A percentile compares a stretch with the other conserved stretches of the same genome.
phyloP scores from a whole-genome alignment of 2,113 vertebrate genomes.

The Rhinolophus sinicus region DNA sequence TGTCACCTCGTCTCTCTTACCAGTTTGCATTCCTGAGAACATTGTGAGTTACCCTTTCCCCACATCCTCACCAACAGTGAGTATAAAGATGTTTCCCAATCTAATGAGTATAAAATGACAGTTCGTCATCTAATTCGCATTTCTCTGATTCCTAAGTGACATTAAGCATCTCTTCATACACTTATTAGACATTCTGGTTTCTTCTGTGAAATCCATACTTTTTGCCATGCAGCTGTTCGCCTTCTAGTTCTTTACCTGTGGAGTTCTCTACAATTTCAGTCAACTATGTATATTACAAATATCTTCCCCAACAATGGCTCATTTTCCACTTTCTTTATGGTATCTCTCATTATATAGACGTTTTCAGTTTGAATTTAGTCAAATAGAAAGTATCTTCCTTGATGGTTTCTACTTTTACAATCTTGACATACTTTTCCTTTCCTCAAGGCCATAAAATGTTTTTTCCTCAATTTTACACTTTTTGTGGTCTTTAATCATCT shows the following conservation, averaged over 20 bases:
- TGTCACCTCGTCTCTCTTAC: background rate
- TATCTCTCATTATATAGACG: background rate
- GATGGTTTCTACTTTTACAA: background rate
- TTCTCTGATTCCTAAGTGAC: background rate
- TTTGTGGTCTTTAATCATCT: background rate
- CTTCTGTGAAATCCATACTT: background rate
- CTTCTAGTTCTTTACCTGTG: background rate
- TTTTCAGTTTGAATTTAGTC: background rate
- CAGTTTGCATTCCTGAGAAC: background rate
- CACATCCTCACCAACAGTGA: background rate
- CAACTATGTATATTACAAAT: background rate
- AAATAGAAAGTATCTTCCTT: background rate
- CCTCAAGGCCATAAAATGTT: background rate
- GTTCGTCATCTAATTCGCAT: no score
- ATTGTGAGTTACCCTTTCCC: background rate
- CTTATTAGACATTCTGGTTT: background rate
- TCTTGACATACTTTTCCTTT: background rate
- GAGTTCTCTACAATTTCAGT: background rate
- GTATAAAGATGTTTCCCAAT: background rate
- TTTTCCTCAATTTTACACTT: background rate
- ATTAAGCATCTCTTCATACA: background rate
- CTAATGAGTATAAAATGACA: background rate
- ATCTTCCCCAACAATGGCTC: background rate
- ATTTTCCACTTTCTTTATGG: background rate
- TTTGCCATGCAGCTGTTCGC: background rate